Conservation (phyloP, 1,140 invertebrate species). For the Scaptomyza pallida region DNA sequence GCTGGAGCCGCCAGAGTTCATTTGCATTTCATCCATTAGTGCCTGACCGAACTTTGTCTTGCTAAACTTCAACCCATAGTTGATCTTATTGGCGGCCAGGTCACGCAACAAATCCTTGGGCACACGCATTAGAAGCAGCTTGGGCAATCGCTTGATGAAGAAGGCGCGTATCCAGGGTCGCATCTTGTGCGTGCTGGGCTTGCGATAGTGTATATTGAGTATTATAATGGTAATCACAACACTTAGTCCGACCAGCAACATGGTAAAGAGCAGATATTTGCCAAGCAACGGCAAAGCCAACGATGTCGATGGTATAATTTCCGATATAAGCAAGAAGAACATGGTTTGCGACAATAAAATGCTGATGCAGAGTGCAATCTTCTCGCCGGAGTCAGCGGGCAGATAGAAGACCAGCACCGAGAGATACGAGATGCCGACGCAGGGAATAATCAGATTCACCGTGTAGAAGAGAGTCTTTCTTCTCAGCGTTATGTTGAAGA, state of each 20-base stretch:
- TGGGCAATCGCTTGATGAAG: constrained; percentile 94
- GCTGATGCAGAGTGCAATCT: constrained; percentile 98
- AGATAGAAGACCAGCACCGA: constrained; percentile 98
- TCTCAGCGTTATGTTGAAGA: constrained; percentile 98
- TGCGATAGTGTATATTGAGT: constrained; percentile 99
- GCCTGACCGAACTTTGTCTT: constrained; percentile 89
- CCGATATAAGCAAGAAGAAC: constrained; percentile 99
- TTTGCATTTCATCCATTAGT: constrained; percentile 87
- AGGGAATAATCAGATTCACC: constrained; percentile 97
- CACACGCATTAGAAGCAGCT: constrained; percentile 93
- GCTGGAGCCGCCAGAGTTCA: constrained; percentile 89
- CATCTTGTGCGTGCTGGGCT: constrained; percentile 99
- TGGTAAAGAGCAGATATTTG: constrained; percentile 99
- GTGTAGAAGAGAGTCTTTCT: constrained; percentile 98
- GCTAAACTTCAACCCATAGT: constrained; percentile 85
- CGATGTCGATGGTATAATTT: constrained; percentile 99
- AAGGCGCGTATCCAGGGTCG: constrained; percentile 94
- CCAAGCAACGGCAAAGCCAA: constrained; percentile 97
- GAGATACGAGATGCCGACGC: constrained; percentile 95
- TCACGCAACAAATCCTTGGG: constrained; percentile 92
- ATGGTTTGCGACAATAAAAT: constrained; percentile 99
- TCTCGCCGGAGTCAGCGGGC: constrained; percentile 99
- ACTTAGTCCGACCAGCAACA: constrained; percentile 98
- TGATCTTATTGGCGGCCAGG: constrained; percentile 91
- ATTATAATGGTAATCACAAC: constrained; percentile 99